Evolutionary conservation across 1,140 invertebrate genomes (phyloP).

Genomic region (Drosophila ohnishii): DNA sequence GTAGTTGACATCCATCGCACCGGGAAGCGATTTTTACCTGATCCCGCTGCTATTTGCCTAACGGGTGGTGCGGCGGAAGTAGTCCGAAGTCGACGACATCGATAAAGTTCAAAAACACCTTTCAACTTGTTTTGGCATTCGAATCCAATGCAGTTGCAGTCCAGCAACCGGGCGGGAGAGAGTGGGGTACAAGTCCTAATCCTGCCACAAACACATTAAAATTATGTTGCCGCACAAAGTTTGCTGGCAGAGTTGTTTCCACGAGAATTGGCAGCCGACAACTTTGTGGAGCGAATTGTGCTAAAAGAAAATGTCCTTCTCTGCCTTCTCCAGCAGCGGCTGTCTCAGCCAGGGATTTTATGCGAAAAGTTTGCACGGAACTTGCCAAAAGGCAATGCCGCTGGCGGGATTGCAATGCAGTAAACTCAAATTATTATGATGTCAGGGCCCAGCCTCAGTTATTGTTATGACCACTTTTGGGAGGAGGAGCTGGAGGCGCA

Average conservation of each 20-base stretch:
- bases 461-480: constrained; percentile 40
- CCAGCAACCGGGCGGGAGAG: not conserved
- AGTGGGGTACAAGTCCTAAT: constrained; percentile 31
- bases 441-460: constrained; percentile 39
- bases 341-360: constrained; percentile 60
- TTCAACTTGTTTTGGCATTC: constrained; percentile 62
- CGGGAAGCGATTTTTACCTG: constrained; percentile 62
- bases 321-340: constrained; percentile 18
- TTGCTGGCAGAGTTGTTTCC: constrained; percentile 55
- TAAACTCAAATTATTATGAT: constrained; percentile 58
- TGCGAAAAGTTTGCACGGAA: constrained; percentile 68
- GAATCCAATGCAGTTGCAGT: constrained; percentile 36
- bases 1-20: constrained; percentile 60
- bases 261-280: constrained; percentile 62
- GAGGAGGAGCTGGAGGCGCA: not conserved
- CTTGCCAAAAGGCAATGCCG: constrained; percentile 56
- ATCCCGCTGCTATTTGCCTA: constrained; percentile 33
- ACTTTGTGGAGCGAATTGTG: constrained; percentile 77
- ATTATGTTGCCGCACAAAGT: constrained; percentile 58
- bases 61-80: constrained; percentile 48
- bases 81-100: constrained; percentile 33
- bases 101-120: constrained; percentile 65
- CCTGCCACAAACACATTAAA: constrained; percentile 58
- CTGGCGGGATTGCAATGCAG: constrained; percentile 38
- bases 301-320: constrained; percentile 77